Base-by-base conservation (phyloP, 2,797 vertebrate species). In the Enteromius trimaculatus region DNA sequence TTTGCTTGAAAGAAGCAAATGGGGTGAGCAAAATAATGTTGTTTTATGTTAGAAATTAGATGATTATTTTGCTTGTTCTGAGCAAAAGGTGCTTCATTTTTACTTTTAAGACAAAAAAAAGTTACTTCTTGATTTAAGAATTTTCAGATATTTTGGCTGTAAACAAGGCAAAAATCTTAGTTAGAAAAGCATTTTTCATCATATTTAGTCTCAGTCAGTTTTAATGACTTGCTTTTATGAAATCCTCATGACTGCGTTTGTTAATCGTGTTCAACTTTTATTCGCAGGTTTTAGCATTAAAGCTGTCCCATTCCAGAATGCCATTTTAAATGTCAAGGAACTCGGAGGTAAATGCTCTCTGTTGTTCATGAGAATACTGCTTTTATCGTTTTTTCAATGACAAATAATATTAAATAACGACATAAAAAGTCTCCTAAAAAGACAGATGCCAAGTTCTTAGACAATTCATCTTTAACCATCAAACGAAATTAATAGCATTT, bases 211-310 rank as follows among this genome's bases (percentile, higher is more conserved):
- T 81, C 21, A 13, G 21, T 23, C 51, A 47, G 17, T 74, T 62
- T 78, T 77, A 64, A 64, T 77, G 39, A 78, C 60, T 34, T 34
- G 4, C 34, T 34, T 34, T 34, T 42, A 60, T 81, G 37, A 80
- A 80, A 80, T 42, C 17, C 53, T 44, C 66, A 60, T 66, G 51
- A 10, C n/a, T 55, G 29, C n/a, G 16, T 47, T 68, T 7, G 3
- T 19, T 84, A 77, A 76, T 37, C 49, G 23, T 70, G 42, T 74
- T 80, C 19, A 84, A 51, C 88, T 90, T 91, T 82, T 88, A 3
- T 90, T 93, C 88, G 78, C 88, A 97, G 96, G 96, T 92, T 97
- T 97, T 90, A 96, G 94, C 90, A 97, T 97, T 92, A 97, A 96
- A 94, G 96, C 95, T 1, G 95, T 97, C 87, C 96, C 95, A 76